Percentiles rank a stretch among this genome's conserved stretches.
phyloP scores from a whole-genome alignment of 1,140 invertebrate genomes.

The Papilio dardanus region DNA sequence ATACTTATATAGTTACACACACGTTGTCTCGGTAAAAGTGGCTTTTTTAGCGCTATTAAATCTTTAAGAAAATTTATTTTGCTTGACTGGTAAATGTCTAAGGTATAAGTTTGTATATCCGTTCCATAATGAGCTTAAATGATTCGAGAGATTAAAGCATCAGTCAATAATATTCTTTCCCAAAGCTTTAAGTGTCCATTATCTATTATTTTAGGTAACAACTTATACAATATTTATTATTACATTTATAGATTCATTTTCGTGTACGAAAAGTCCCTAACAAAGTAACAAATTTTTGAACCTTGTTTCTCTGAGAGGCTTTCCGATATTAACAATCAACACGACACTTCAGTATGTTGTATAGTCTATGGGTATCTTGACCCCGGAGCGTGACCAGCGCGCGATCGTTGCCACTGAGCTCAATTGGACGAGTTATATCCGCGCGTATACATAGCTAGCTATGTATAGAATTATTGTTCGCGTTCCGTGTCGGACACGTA shows the following conservation, averaged over 20 bases:
- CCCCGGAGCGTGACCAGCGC: conserved; percentile 68
- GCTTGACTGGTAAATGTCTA: not conserved
- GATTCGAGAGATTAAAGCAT: no score
- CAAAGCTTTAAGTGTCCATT: no score
- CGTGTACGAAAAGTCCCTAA: not conserved
- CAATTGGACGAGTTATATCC: conserved; percentile 51
- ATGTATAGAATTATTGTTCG: conserved; percentile 40
- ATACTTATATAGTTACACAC: not conserved
- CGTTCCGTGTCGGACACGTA: conserved; percentile 37
- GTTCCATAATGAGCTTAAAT: no score
- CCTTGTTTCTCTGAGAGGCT: conserved; percentile 34
- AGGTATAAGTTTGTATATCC: no score
- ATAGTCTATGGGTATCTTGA: conserved; percentile 66
- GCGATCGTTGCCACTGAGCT: conserved; percentile 70
- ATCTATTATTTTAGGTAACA: no score
- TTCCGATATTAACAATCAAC: conserved; percentile 1
- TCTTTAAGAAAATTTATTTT: not conserved
- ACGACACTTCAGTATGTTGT: conserved; percentile 36
- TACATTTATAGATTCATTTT: no score
- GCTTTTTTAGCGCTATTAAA: not conserved
- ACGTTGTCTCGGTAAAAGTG: not conserved
- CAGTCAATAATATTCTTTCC: no score
- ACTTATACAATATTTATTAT: no score
- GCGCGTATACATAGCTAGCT: conserved; percentile 38
- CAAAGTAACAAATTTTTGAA: not conserved